phyloP scores from a whole-genome alignment of 2,113 vertebrate genomes.

The Aviceda subcristata region DNA sequence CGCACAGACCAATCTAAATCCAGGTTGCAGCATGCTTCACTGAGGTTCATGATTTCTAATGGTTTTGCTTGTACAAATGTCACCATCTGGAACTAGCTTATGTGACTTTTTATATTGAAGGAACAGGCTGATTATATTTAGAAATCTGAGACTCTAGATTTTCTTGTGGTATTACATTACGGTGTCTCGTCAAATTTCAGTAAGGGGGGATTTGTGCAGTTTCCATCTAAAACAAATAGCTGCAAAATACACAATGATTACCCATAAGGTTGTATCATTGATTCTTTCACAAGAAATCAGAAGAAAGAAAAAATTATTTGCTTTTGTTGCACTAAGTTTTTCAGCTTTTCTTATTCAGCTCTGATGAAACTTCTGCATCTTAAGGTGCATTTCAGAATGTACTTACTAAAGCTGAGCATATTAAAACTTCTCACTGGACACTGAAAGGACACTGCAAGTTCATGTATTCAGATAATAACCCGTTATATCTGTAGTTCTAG shows the following conservation, averaged over 20 bases:
- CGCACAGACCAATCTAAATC: background rate
- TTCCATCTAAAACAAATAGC: background rate
- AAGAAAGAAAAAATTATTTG: background rate
- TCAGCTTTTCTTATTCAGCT: background rate
- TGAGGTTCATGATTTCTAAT: conserved; percentile 61
- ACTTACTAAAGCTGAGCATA: background rate
- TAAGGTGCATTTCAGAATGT: background rate
- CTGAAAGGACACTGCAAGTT: background rate
- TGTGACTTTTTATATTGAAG: conserved; percentile 15
- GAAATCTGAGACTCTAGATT: conserved; percentile 1
- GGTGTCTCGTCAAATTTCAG: background rate
- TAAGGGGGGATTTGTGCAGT: background rate
- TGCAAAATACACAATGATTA: background rate
- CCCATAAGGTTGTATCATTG: background rate
- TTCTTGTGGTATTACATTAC: background rate
- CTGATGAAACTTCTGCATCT: background rate
- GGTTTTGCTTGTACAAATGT: conserved; percentile 58
- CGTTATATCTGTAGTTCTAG: background rate
- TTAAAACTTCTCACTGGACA: background rate
- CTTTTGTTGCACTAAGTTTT: background rate
- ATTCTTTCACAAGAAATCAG: background rate
- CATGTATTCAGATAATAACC: background rate
- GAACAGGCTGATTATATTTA: conserved; percentile 35
- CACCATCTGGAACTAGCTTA: conserved; percentile 58
- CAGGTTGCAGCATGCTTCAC: conserved; percentile 38